These are phyloP conservation scores for Gobiocypris rarus DNA, from an alignment of 2,113 vertebrate species.

Conservation along the genomic window DNA sequence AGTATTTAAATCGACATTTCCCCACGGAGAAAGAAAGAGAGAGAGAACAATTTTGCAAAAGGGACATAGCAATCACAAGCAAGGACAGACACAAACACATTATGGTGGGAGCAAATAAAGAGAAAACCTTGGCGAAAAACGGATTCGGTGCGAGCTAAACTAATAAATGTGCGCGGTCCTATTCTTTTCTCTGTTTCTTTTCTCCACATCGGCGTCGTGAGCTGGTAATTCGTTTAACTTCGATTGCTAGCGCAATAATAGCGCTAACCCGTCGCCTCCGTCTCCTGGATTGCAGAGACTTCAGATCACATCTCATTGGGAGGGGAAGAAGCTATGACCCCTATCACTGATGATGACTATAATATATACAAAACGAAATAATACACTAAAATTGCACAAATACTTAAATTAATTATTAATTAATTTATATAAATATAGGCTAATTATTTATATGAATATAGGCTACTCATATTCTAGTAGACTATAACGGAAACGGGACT, in stretches of 20 bases:
- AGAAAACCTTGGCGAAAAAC: constrained; percentile 71
- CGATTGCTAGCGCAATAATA: constrained; percentile 76
- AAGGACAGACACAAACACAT: constrained; percentile 69
- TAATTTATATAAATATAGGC: too few relatives aligned
- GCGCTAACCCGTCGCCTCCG: constrained; percentile 74
- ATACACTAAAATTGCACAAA: neutral
- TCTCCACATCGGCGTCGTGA: constrained; percentile 66
- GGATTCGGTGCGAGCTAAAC: constrained; percentile 71
- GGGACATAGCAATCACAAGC: constrained; percentile 48
- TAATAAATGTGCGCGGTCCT: constrained; percentile 77
- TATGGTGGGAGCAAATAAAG: constrained; percentile 76
- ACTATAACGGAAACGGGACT: neutral
- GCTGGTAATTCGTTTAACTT: constrained; percentile 78
- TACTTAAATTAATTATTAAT: neutral
- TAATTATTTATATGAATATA: too few relatives aligned
- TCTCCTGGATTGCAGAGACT: constrained; percentile 52
- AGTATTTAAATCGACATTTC: constrained; percentile 71
- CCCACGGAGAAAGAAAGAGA: constrained; percentile 51
- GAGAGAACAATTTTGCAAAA: constrained; percentile 45
- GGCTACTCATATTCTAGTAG: too few relatives aligned
- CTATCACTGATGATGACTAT: constrained; percentile 27
- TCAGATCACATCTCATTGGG: constrained; percentile 63
- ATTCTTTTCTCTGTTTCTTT: constrained; percentile 71
- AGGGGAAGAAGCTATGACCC: constrained; percentile 37
- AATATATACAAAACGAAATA: constrained; percentile 2